These are phyloP conservation scores for Eurypyga helias DNA, from an alignment of 2,113 vertebrate genomes.

Conservation along the genomic window DNA sequence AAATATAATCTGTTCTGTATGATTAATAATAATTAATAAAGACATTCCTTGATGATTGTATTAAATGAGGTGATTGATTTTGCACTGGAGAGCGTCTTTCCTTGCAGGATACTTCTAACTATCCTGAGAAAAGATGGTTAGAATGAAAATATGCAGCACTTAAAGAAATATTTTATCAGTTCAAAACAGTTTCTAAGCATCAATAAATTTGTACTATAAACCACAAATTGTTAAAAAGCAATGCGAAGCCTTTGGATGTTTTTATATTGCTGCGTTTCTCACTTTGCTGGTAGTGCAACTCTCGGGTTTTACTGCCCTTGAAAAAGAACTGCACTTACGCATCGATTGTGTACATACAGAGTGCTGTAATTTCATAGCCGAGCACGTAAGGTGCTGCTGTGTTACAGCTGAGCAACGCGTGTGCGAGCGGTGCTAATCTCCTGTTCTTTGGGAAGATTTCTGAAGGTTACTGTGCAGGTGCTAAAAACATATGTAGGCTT, in stretches of 20 bases:
- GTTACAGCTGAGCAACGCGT: neutral
- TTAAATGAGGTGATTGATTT: constrained; percentile 37
- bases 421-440: neutral
- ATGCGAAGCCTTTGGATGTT: constrained; percentile 5
- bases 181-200: constrained; percentile 28
- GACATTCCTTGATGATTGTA: neutral
- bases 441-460: constrained; percentile 28
- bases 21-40: constrained; percentile 42
- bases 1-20: neutral
- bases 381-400: constrained; percentile 29
- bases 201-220: constrained; percentile 40
- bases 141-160: neutral
- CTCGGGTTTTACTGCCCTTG: constrained; percentile 26
- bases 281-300: neutral
- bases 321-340: neutral
- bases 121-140: constrained; percentile 2
- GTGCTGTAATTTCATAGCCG: neutral
- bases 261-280: neutral
- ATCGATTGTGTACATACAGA: constrained; percentile 20
- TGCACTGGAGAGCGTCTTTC: neutral
- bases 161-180: constrained; percentile 48
- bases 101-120: neutral
- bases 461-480: constrained; percentile 35
- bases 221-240: constrained; percentile 29
- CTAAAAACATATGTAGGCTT: neutral